Evolutionary conservation across 2,113 vertebrate genomes (phyloP), one percentile per base, ranked within the genome.

Genomic region (Camelus dromedarius): DNA sequence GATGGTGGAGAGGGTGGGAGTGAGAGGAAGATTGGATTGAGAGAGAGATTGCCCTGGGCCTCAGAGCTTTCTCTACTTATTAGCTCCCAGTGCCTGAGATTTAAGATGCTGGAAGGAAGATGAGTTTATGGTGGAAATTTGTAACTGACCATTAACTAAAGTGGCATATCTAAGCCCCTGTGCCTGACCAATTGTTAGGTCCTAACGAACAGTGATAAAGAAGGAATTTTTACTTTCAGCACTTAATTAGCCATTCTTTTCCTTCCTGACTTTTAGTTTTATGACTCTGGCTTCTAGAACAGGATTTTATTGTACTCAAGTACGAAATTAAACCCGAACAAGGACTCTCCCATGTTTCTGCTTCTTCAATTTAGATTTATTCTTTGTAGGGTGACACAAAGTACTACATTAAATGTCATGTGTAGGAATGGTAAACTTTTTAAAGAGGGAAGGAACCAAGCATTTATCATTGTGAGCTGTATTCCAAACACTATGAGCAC

Each of bases 241-340:
- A 38, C 77, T 89, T 97, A 98, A 98, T 98, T 98, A 98, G 95
- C 91, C 82, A 91, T 98, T 97, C 96, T 96, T 97, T 91, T 97
- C 77, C 95, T 97, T 93, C 77, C 92, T 93, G 96, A 98, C 96
- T 98, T 97, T 93, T 93, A 95, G 90, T 96, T 98, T 98, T 98
- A 98, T 95, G 96, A 91, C 89, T 96, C 28, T 83, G 96, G 95
- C 97, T 97, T 90, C 92, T 97, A 95, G 97, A 95, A 98, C 62
- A 96, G 87, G 93, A 80, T 98, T 98, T 98, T 97, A 98, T 97
- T 97, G 86, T 92, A 84, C 58, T 66, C 48, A 28, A 91, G 56
- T 95, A 96, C 76, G 38, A n/a, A 85, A 96, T 96, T 94, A 98
- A 98, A 58, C 82, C 42, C 58, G 89, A 91, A 98, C 87, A 90